These are phyloP conservation scores for Thelaira solivaga DNA, from an alignment of 2,888 invertebrate genomes.

Conservation along the genomic window DNA sequence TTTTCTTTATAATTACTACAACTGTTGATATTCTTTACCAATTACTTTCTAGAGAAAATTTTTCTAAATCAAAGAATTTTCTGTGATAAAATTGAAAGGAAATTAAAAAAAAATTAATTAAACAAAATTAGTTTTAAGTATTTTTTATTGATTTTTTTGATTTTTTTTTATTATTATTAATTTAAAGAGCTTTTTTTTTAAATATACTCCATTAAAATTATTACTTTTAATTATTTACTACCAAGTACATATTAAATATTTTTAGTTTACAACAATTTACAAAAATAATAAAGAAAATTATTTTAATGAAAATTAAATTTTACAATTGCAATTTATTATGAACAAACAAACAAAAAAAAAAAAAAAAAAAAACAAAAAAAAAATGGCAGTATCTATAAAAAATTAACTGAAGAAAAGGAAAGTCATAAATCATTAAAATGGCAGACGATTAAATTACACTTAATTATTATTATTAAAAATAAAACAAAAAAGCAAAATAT, in stretches of 20 bases:
- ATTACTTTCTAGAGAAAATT: too few relatives aligned
- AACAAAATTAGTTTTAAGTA: too few relatives aligned
- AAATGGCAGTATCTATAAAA: constrained; percentile 40
- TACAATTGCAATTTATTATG: background rate
- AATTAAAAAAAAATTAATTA: too few relatives aligned
- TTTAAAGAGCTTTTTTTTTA: constrained; percentile 24
- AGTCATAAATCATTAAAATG: constrained; percentile 14
- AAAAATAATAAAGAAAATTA: background rate
- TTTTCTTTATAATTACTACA: too few relatives aligned
- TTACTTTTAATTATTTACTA: constrained; percentile 8
- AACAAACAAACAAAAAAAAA: constrained; percentile 1
- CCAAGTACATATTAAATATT: background rate
- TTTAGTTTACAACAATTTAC: background rate
- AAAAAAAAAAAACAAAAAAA: background rate
- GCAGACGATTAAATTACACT: too few relatives aligned
- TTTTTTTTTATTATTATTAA: constrained; percentile 39
- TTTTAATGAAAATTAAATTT: background rate
- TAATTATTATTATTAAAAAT: too few relatives aligned
- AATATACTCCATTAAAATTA: background rate
- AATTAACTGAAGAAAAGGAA: background rate
- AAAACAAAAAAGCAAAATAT: constrained; percentile 24
- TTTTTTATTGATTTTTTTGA: background rate
- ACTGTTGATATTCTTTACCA: too few relatives aligned
- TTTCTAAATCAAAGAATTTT: too few relatives aligned
- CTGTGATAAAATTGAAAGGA: too few relatives aligned